Percentiles rank a stretch among this genome's conserved stretches.
Conservation (phyloP, 2,797 vertebrate genomes). For the Sebastes oblongus region DNA sequence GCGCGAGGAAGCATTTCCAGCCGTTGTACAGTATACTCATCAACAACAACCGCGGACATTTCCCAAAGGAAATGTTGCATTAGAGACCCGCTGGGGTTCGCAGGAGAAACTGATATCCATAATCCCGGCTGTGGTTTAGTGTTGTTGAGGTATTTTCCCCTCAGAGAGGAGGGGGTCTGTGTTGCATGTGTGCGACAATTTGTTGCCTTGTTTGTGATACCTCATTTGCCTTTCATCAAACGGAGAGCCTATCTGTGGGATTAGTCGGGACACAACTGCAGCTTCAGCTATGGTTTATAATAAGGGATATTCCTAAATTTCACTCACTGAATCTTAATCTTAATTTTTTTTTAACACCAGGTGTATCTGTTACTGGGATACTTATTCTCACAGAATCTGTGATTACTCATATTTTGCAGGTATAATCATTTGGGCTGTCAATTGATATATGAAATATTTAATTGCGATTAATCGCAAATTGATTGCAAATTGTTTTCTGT, state of each 20-base stretch:
- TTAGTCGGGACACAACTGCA: slow-evolving; percentile 27
- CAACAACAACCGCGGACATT: slow-evolving; percentile 24
- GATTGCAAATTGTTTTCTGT: no score
- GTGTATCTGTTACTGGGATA: background rate
- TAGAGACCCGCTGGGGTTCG: slow-evolving; percentile 31
- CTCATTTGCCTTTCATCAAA: slow-evolving; percentile 63
- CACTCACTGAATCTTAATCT: slow-evolving; percentile 12
- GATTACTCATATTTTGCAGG: background rate
- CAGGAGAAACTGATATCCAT: slow-evolving; percentile 51
- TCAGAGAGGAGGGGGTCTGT: slow-evolving; percentile 20
- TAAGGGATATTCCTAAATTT: slow-evolving; percentile 26
- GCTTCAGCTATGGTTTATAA: slow-evolving; percentile 33
- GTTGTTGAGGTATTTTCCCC: slow-evolving; percentile 43
- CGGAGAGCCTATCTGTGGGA: slow-evolving; percentile 41
- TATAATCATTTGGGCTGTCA: background rate
- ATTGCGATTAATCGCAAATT: no score
- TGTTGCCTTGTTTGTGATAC: slow-evolving; percentile 51
- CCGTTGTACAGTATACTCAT: slow-evolving; percentile 32
- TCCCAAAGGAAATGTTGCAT: slow-evolving; percentile 48
- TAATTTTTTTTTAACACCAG: background rate
- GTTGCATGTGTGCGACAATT: slow-evolving; percentile 22
- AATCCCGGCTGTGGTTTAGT: slow-evolving; percentile 49
- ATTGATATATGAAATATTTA: no score
- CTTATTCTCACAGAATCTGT: background rate
- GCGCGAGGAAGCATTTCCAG: slow-evolving; percentile 24